Conservation (phyloP, 2,113 vertebrate genomes). For the Macrotus californicus region DNA sequence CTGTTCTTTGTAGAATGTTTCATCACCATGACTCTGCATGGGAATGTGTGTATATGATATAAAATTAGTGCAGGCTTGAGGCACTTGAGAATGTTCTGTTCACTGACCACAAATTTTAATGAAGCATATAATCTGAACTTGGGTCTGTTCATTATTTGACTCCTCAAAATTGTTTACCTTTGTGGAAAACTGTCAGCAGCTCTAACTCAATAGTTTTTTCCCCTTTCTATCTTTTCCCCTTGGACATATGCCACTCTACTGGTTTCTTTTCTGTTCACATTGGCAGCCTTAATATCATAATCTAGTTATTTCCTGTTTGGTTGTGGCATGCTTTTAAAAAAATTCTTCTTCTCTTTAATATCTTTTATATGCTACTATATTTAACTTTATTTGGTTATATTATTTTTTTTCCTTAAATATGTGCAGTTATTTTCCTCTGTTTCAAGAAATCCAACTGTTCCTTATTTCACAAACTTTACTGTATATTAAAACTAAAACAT, state of each 20-base stretch:
- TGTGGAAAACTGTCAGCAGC: slow-evolving; percentile 1
- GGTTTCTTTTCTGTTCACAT: slow-evolving; percentile 8
- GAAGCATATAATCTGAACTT: slow-evolving; percentile 23
- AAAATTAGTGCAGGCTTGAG: not conserved
- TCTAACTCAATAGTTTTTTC: not conserved
- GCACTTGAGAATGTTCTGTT: slow-evolving; percentile 20
- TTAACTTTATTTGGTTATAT: not conserved
- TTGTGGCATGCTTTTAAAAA: not conserved
- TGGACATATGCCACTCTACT: not conserved
- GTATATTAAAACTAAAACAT: not conserved
- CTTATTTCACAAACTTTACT: not conserved
- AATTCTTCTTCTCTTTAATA: not conserved
- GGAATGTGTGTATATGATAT: not conserved
- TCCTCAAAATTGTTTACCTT: slow-evolving; percentile 35
- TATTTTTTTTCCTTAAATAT: slow-evolving; percentile 12
- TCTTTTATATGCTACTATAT: not conserved
- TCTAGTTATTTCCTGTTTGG: not conserved
- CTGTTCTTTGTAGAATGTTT: not conserved
- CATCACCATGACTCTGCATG: not conserved
- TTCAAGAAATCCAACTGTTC: not conserved
- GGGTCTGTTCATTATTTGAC: slow-evolving; percentile 8
- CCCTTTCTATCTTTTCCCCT: not conserved
- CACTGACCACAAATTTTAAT: slow-evolving; percentile 14
- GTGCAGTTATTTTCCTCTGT: not conserved
- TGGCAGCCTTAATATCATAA: not conserved